Conservation (phyloP, 2,888 invertebrate species). For the Lypha dubia region DNA sequence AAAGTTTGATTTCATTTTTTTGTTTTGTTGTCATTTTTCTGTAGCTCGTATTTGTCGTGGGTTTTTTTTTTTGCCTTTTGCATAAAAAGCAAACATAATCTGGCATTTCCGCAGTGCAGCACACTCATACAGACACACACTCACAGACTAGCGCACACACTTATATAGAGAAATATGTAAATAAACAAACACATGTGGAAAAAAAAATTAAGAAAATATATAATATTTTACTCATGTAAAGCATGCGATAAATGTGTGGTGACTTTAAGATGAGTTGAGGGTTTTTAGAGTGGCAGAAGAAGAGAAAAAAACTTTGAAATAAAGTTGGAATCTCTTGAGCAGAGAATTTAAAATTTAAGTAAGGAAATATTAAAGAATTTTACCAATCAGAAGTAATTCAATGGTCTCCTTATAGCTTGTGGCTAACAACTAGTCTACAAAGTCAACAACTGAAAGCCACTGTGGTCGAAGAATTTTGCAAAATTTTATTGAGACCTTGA, state of each 20-base stretch:
- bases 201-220: conserved; percentile 42
- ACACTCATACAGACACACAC: conserved; percentile 4
- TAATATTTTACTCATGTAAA: conserved; percentile 51
- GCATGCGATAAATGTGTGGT: conserved; percentile 54
- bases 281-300: no score
- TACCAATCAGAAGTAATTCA: no score
- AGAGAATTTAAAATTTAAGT: no score
- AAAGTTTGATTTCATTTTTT: conserved; percentile 40
- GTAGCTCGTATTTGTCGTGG: conserved; percentile 19
- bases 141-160: conserved; percentile 23
- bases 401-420: no score
- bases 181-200: neutral
- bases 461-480: no score
- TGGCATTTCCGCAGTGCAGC: conserved; percentile 57
- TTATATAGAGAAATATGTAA: neutral
- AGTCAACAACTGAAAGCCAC: no score
- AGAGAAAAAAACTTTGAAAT: neutral
- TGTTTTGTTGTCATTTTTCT: neutral
- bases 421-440: no score
- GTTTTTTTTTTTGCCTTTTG: conserved; percentile 12
- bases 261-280: conserved; percentile 35
- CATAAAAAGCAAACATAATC: conserved; percentile 67
- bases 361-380: no score
- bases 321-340: neutral
- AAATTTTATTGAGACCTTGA: no score